Evolutionary conservation across 92 coral and sea anemone genomes (phyloP).

Genomic region (Epizoanthus illoricatus): DNA sequence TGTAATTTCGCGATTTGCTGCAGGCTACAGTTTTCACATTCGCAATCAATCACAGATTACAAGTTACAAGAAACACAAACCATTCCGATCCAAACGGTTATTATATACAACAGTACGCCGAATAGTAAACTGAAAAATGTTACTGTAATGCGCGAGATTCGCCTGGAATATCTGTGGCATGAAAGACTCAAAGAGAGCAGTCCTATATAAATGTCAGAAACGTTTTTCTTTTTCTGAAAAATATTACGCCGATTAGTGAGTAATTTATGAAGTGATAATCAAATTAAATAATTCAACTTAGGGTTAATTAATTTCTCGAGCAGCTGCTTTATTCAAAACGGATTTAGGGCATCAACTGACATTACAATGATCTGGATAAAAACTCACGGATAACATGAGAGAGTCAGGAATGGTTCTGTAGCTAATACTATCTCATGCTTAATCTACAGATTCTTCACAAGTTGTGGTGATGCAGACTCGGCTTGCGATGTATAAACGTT

Average conservation of each 20-base stretch:
- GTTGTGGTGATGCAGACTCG: neutral
- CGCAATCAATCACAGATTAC: too few species aligned
- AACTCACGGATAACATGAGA: neutral
- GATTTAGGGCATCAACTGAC: neutral
- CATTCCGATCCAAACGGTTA: too few species aligned
- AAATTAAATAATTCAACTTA: conserved; percentile 21
- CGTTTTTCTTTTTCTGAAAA: neutral
- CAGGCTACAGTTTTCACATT: too few species aligned
- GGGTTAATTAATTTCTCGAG: conserved; percentile 3
- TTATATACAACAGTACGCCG: too few species aligned
- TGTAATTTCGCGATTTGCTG: too few species aligned
- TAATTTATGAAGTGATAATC: conserved; percentile 36
- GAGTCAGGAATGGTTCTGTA: neutral
- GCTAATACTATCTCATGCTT: neutral
- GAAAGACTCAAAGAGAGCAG: neutral
- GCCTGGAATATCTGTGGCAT: neutral
- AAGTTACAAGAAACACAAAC: too few species aligned
- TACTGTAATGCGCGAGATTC: too few species aligned
- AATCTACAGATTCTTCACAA: neutral
- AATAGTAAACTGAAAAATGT: too few species aligned
- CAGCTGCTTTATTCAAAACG: neutral
- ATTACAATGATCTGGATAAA: neutral
- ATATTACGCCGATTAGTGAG: neutral
- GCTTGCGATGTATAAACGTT: neutral
- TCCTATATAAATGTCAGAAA: too few species aligned